Percentiles rank a stretch among this genome's conserved stretches.
Evolutionary conservation across 1,140 invertebrate species (phyloP).

Genomic region (Bombus sibiricus): DNA sequence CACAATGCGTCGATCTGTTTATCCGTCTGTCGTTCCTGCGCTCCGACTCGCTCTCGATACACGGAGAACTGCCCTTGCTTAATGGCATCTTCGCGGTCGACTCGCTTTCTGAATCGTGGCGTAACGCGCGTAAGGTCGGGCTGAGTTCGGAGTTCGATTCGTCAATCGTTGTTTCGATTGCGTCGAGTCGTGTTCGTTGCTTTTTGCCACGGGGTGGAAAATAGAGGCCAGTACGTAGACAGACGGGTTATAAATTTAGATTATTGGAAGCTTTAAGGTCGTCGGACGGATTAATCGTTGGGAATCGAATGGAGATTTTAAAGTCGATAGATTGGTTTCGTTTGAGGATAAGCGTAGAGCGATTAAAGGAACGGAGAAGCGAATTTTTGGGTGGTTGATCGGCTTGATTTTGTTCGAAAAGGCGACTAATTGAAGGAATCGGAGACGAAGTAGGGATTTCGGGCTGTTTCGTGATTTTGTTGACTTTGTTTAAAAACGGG

Average conservation of each 20-base stretch:
- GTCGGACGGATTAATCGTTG: background rate
- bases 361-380: background rate
- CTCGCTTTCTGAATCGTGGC: background rate
- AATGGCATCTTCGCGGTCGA: slow-evolving; percentile 25
- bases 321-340: background rate
- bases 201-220: no score
- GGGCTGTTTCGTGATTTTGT: no score
- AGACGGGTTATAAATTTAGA: background rate
- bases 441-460: background rate
- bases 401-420: background rate
- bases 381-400: no score
- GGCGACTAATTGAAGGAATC: background rate
- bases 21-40: slow-evolving; percentile 45
- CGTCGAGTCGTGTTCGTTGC: no score
- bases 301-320: background rate
- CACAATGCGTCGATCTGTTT: slow-evolving; percentile 62
- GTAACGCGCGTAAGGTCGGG: no score
- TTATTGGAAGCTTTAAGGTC: background rate
- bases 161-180: no score
- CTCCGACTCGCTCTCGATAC: background rate
- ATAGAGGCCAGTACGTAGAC: no score
- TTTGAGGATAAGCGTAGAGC: background rate
- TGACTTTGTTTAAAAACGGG: no score
- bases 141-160: no score
- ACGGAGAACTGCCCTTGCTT: background rate